These are phyloP conservation scores for Halcyon chelicuti DNA, from an alignment of 2,797 vertebrate species.

Conservation along the genomic window DNA sequence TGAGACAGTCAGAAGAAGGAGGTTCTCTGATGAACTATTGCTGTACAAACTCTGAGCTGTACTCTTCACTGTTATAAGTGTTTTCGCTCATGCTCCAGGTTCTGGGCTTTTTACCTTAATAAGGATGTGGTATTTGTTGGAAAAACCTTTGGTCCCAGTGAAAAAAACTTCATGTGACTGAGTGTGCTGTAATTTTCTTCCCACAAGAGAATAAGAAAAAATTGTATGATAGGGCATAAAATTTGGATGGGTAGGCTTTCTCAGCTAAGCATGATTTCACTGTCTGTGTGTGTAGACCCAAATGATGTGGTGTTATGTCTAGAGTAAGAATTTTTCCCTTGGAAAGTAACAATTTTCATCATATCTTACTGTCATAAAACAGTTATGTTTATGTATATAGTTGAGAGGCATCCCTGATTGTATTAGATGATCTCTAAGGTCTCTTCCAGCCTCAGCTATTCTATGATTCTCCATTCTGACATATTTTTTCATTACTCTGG, in stretches of 20 bases:
- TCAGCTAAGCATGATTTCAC: not conserved
- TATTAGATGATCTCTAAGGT: too few relatives aligned
- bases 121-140: not conserved
- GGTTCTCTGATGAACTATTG: not conserved
- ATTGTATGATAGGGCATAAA: rapidly evolving
- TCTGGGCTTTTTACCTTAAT: not conserved
- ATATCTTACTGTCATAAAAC: not conserved
- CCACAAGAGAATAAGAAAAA: not conserved
- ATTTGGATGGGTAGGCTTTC: not conserved
- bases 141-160: not conserved
- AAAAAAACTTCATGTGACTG: not conserved
- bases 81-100: not conserved
- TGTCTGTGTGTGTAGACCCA: not conserved
- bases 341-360: not conserved
- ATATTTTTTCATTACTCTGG: not conserved
- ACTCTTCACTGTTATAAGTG: not conserved
- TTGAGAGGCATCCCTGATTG: too few relatives aligned
- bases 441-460: too few relatives aligned
- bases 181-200: not conserved
- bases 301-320: not conserved
- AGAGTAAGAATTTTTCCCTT: not conserved
- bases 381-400: not conserved
- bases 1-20: not conserved
- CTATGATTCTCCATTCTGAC: not conserved
- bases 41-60: not conserved